A percentile compares a stretch with the other conserved stretches of the same genome.
These are phyloP conservation scores for Agapornis canus DNA, from an alignment of 2,797 vertebrate genomes.

Conservation along the genomic window DNA sequence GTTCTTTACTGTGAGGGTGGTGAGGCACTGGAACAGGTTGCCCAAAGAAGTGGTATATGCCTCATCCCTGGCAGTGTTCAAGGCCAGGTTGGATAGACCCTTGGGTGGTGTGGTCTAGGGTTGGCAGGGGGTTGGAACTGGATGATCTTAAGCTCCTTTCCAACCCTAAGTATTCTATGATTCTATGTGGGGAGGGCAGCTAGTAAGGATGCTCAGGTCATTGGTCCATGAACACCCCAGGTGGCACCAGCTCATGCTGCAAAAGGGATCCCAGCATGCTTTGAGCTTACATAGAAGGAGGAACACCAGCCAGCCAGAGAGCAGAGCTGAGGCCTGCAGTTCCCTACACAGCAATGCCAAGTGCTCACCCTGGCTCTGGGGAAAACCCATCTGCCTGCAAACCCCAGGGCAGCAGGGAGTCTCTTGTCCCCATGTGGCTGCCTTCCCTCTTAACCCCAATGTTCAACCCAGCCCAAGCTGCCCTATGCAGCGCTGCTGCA, in stretches of 20 bases:
- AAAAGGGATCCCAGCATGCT: accelerated
- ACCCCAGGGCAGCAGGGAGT: background rate
- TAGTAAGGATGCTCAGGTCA: background rate
- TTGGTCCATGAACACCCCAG: accelerated
- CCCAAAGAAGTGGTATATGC: too few relatives aligned
- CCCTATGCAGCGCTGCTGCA: background rate
- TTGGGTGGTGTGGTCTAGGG: too few relatives aligned
- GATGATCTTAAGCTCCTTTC: too few relatives aligned
- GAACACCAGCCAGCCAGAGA: background rate
- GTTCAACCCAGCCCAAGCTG: background rate
- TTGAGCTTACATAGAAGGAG: accelerated
- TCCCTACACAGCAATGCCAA: background rate
- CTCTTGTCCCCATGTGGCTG: accelerated
- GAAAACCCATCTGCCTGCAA: background rate
- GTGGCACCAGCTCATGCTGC: accelerated
- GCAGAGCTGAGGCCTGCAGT: background rate
- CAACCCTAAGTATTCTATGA: background rate
- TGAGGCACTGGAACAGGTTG: too few relatives aligned
- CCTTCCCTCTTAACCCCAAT: background rate
- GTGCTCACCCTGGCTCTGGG: background rate
- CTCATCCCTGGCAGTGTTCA: too few relatives aligned
- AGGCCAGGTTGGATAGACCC: too few relatives aligned
- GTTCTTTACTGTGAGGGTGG: too few relatives aligned
- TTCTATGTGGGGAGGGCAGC: background rate
- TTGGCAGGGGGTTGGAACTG: too few relatives aligned